These are phyloP conservation scores for Caprella mutica DNA, from an alignment of 2,888 invertebrate genomes.

Conservation along the genomic window DNA sequence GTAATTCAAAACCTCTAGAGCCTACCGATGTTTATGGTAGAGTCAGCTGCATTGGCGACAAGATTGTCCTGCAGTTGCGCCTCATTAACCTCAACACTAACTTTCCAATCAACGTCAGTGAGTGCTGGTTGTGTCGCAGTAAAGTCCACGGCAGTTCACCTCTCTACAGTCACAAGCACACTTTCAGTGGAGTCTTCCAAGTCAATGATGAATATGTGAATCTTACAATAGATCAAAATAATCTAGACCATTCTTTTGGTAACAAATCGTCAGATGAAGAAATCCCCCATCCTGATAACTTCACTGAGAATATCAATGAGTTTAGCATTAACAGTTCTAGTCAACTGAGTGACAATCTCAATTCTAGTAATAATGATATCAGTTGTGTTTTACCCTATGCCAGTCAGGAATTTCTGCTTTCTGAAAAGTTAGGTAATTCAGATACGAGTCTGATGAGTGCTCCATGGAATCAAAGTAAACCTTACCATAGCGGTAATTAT, in stretches of 20 bases:
- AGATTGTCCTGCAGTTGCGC: conserved; percentile 26
- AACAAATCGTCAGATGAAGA: neutral
- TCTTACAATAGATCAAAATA: conserved; percentile 23
- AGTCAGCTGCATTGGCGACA: conserved; percentile 28
- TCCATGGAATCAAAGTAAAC: neutral
- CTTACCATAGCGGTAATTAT: too few relatives aligned
- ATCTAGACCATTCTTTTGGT: neutral
- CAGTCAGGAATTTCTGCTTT: neutral
- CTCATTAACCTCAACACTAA: conserved; percentile 28
- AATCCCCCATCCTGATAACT: neutral
- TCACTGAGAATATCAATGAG: too few relatives aligned
- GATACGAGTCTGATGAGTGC: neutral
- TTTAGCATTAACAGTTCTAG: too few relatives aligned
- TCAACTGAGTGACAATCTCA: too few relatives aligned
- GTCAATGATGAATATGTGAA: conserved; percentile 32
- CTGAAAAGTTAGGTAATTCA: neutral
- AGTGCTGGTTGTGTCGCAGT: conserved; percentile 33
- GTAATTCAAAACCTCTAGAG: conserved; percentile 10
- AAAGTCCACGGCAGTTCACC: conserved; percentile 26
- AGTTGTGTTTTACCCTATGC: conserved; percentile 2
- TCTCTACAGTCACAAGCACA: conserved; percentile 28
- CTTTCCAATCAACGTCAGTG: conserved; percentile 29
- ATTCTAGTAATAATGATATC: too few relatives aligned
- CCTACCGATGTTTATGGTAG: conserved; percentile 32
- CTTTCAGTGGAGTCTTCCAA: conserved; percentile 29